Base-by-base conservation (phyloP, 1,140 invertebrate genomes). In the Palaemon carinicauda region DNA sequence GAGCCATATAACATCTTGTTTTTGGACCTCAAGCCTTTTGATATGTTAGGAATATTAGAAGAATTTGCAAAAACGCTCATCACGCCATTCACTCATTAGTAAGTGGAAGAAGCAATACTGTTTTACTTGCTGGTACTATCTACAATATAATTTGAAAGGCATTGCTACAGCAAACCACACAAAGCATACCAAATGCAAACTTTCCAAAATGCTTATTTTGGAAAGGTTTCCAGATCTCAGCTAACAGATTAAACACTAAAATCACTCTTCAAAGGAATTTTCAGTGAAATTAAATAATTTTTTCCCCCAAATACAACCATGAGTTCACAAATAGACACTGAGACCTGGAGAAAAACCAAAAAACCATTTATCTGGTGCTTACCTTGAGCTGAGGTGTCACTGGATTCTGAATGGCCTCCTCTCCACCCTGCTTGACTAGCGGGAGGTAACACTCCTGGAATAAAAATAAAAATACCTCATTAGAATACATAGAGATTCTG, bases 311-410 rank as follows among this genome's bases (percentile, higher is more conserved):
- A n/a, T n/a, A n/a, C n/a, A n/a, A n/a, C n/a, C n/a, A n/a, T n/a
- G n/a, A n/a, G n/a, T n/a, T n/a, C 41, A 41, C 3, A 41, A 41
- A 41, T 41, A 41, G 17, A 5, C 33, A 54, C 73, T 71, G 52
- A 87, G 85, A 82, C 65, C 80, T 81, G 69, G 85, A 81, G 33
- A 65, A 41, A 29, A 60, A 56, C 56, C 17, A 53, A 87, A 56
- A 27, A 31, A 9, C 14, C 27, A 54, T 50, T n/a, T 53, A 29
- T 53, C 19, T 77, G 50, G 50, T 71, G 54, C 85, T 56, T 87
- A 87, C 85, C 85, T 87, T 87, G 85, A 87, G 85, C 85, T 81
- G 85, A 87, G 78, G 85, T 87, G 85, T 87, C 85, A 87, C 85
- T 87, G 73, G 85, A 56, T 78, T 87, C 85, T 77, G 85, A 56